Evolutionary conservation across 2,888 invertebrate species (phyloP).

Genomic region (Caenorhabditis sp.): DNA sequence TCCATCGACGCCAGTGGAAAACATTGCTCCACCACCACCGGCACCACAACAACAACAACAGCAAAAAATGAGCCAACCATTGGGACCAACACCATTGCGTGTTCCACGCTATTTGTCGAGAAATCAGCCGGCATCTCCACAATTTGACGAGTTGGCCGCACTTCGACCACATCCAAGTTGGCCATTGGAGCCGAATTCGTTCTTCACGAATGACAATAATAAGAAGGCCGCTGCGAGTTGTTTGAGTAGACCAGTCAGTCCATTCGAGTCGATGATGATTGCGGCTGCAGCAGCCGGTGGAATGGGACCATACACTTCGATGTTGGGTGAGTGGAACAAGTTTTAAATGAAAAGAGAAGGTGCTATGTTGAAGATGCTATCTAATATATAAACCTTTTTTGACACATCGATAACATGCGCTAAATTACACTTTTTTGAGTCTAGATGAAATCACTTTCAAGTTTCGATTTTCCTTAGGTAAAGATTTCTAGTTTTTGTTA

Average conservation of each 20-base stretch:
- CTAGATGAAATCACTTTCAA: too few relatives aligned
- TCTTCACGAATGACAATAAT: conserved; percentile 27
- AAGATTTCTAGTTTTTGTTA: too few relatives aligned
- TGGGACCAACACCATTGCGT: conserved; percentile 12
- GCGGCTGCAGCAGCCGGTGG: conserved; percentile 7
- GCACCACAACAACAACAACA: too few relatives aligned
- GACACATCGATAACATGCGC: too few relatives aligned
- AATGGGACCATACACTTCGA: not conserved
- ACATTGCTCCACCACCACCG: not conserved
- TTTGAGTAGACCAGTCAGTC: conserved; percentile 17
- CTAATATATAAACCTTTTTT: too few relatives aligned
- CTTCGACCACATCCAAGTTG: conserved; percentile 53
- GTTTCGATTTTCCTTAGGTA: too few relatives aligned
- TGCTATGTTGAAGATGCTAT: too few relatives aligned
- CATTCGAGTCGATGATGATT: conserved; percentile 33
- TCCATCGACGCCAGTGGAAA: conserved; percentile 7
- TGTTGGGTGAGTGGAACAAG: conserved; percentile 1
- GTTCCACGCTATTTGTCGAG: not conserved
- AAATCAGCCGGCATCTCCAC: not conserved
- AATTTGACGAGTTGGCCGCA: not conserved
- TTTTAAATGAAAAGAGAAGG: too few relatives aligned
- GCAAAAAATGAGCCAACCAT: not conserved
- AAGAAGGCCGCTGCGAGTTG: not conserved
- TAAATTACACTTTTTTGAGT: too few relatives aligned
- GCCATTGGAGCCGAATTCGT: conserved; percentile 51